These are phyloP conservation scores for Syngnathoides biaculeatus DNA, from an alignment of 2,113 vertebrate species.

Conservation along the genomic window DNA sequence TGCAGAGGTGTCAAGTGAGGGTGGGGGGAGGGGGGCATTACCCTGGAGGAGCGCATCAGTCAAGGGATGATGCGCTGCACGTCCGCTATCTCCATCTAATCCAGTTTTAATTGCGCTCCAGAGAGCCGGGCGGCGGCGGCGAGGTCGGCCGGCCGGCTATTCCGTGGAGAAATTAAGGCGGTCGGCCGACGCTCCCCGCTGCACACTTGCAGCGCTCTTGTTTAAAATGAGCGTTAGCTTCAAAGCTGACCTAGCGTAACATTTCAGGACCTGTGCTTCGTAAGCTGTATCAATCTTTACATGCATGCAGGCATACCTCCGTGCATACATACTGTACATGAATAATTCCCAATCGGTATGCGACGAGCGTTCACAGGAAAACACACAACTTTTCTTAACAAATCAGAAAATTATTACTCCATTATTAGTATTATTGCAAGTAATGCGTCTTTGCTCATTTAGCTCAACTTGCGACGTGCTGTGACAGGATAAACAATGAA, in stretches of 20 bases:
- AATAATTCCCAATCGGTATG: too few relatives aligned
- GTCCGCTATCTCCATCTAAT: constrained; percentile 95
- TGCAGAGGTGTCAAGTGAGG: constrained; percentile 89
- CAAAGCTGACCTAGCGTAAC: constrained; percentile 85
- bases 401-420: too few relatives aligned
- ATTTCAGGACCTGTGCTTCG: constrained; percentile 67
- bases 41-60: constrained; percentile 82
- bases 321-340: too few relatives aligned
- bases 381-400: too few relatives aligned
- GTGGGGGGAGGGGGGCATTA: constrained; percentile 74
- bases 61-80: constrained; percentile 82
- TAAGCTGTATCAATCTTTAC: background rate
- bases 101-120: constrained; percentile 99
- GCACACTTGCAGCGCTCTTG: constrained; percentile 85
- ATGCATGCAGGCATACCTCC: constrained; percentile 5
- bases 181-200: constrained; percentile 63
- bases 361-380: too few relatives aligned
- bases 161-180: constrained; percentile 97
- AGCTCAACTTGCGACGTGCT: too few relatives aligned
- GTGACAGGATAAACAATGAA: too few relatives aligned
- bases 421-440: too few relatives aligned
- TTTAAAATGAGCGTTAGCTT: constrained; percentile 95
- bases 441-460: too few relatives aligned
- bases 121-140: constrained; percentile 92
- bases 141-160: constrained; percentile 88